A percentile compares a stretch with the other conserved stretches of the same genome.
These are phyloP conservation scores for Scortum barcoo DNA, from an alignment of 2,113 vertebrate genomes.

Conservation along the genomic window DNA sequence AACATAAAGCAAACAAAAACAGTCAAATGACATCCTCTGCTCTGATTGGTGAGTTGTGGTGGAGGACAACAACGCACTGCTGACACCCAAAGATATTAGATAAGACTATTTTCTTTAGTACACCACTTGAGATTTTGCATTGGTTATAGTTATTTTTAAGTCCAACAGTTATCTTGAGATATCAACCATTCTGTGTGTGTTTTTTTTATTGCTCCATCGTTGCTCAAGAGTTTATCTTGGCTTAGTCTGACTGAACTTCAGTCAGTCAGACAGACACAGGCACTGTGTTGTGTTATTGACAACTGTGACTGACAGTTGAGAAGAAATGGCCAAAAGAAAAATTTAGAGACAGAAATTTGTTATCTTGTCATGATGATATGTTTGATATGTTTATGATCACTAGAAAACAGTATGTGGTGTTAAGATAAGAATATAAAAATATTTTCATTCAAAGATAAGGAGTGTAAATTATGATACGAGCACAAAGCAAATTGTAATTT, in stretches of 20 bases:
- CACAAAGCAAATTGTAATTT: background rate
- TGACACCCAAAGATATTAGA: background rate
- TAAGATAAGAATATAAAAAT: background rate
- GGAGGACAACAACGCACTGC: background rate
- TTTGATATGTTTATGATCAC: background rate
- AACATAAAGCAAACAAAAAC: conserved; percentile 7
- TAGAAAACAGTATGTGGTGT: background rate
- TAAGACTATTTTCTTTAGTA: background rate
- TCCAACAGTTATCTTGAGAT: background rate
- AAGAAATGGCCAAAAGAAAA: background rate
- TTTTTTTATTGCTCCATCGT: background rate
- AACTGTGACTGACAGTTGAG: background rate
- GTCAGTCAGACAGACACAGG: background rate
- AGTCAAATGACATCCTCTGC: background rate
- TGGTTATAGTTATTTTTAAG: background rate
- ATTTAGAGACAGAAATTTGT: background rate
- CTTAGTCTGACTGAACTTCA: background rate
- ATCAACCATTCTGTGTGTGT: background rate
- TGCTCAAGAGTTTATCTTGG: conserved; percentile 7
- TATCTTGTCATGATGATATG: background rate
- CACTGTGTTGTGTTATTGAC: background rate
- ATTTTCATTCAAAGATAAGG: background rate
- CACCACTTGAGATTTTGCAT: background rate
- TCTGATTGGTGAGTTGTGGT: background rate
- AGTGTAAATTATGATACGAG: background rate